Evolutionary conservation across 2,888 invertebrate species (phyloP), one percentile per base, ranked within the genome.

Genomic region (Caenorhabditis doughertyi): DNA sequence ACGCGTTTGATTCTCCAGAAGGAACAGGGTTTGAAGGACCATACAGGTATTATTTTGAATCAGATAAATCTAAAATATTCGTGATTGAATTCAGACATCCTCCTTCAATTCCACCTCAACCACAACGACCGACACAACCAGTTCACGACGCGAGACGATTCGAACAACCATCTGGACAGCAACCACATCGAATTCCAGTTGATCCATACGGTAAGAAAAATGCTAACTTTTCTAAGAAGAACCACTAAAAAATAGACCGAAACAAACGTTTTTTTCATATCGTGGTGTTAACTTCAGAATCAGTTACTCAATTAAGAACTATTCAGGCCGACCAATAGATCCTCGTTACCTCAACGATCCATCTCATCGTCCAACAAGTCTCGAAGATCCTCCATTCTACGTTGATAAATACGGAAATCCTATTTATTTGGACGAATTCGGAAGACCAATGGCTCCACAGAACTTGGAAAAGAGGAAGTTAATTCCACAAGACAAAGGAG

Each of bases 401-500:
- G 77, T 77, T 2, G 83, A 83, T 55, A 62, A 74, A 25, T 83
- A 74, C 79, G 83, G 79, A n/a, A 39, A 49, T 23, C 83, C 79
- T 13, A 55, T 80, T 9, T 11, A 68, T 16, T 35, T 79, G 2
- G 79, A 79, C 67, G 67, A 79, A 51, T 79, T 70, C 55, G 79
- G 79, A 53, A 55, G 70, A 56, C 67, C 67, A 21, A 70, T 77
- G 70, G 62, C 77, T 23, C 67, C 74, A 13, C 74, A 79, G 32
- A 72, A 60, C 21, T 42, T 81, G 68, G 86, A 87, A 44, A 85
- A 85, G 55, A 71, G 84, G 23, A 85, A 86, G 35, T 64, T 88
- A 29, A 58, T 84, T 18, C 87, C 88, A n/a, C 88, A 88, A 65
- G 84, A 85, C 44, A 88, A 88, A 53, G 87, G 87, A 56, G 87